Evolutionary conservation across 2,797 vertebrate genomes (phyloP), one percentile per base, ranked within the genome.

Genomic region (Myotis myotis): DNA sequence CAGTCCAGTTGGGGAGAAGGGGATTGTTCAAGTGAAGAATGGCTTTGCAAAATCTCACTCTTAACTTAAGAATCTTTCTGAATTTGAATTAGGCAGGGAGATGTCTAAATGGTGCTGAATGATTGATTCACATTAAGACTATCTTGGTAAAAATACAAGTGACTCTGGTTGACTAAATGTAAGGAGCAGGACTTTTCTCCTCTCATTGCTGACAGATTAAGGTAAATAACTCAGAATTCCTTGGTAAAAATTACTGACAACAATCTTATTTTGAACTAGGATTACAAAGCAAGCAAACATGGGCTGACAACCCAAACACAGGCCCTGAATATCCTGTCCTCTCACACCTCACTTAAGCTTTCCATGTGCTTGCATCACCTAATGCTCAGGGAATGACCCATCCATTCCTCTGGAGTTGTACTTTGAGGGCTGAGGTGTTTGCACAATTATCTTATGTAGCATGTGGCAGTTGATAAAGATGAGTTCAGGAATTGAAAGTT

Each of bases 21-120:
- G 19, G 13, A 70, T 92, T 79, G 38, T 95, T 60, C 22, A 95
- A 53, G 64, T 79, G 49, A 94, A 95, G 51, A 82, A 53, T n/a
- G 8, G 41, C 55, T 51, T 82, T 83, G 49, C 17, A 47, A 86
- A 91, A 66, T 91, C 28, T 78, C 22, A 84, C 20, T 87, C 38
- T 92, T 86, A 60, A 13, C 55, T 70, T 89, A 91, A 95, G 55
- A 95, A 78, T 41, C 20, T 79, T 30, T 47, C 25, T 87, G 87
- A 87, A 71, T 78, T n/a, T 82, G 64, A 20, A 71, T 60, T 64
- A 30, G 30, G 36, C 22, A n/a, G 6, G 12, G 20, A 33, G 20
- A 5, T 83, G 33, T 72, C 8, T 68, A 64, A 28, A 28, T 76
- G 8, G 30, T 57, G 44, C 4, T 33, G 38, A 80, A 81, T 10